Percentiles rank a stretch among this genome's conserved stretches.
phyloP scores from a whole-genome alignment of 2,888 invertebrate genomes.

The Tuberolachnus salignus region DNA sequence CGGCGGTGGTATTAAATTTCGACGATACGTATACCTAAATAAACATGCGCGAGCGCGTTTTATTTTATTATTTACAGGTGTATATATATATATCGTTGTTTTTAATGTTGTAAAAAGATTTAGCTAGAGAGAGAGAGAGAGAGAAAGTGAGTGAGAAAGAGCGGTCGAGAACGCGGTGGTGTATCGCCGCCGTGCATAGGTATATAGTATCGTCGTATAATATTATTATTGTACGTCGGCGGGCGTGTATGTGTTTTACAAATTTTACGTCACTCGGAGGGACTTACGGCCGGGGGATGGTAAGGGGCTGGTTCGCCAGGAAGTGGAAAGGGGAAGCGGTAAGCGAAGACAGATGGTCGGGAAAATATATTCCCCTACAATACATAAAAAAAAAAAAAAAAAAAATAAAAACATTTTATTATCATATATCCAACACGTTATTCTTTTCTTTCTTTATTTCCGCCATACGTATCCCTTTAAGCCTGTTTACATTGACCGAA shows the following conservation, averaged over 20 bases:
- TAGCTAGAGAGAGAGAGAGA: too few relatives aligned
- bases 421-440: conserved; percentile 28
- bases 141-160: too few relatives aligned
- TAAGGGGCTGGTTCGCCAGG: not conserved
- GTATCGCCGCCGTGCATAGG: too few relatives aligned
- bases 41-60: not conserved
- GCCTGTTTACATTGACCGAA: conserved; percentile 52
- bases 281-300: too few relatives aligned
- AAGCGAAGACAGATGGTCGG: conserved; percentile 29
- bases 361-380: conserved; percentile 31
- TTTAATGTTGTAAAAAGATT: too few relatives aligned
- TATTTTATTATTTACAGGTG: not conserved
- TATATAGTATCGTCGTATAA: not conserved
- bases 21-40: not conserved
- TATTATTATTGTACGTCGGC: too few relatives aligned
- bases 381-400: conserved; percentile 1
- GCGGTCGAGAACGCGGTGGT: too few relatives aligned
- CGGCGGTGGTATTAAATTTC: too few relatives aligned
- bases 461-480: conserved; percentile 25
- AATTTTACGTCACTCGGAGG: too few relatives aligned
- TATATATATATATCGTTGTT: too few relatives aligned
- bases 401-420: conserved; percentile 33
- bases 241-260: too few relatives aligned
- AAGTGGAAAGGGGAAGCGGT: too few relatives aligned
- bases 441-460: conserved; percentile 12